Evolutionary conservation across 2,113 vertebrate genomes (phyloP), one percentile per base, ranked within the genome.

Genomic region (Lepisosteus oculatus): DNA sequence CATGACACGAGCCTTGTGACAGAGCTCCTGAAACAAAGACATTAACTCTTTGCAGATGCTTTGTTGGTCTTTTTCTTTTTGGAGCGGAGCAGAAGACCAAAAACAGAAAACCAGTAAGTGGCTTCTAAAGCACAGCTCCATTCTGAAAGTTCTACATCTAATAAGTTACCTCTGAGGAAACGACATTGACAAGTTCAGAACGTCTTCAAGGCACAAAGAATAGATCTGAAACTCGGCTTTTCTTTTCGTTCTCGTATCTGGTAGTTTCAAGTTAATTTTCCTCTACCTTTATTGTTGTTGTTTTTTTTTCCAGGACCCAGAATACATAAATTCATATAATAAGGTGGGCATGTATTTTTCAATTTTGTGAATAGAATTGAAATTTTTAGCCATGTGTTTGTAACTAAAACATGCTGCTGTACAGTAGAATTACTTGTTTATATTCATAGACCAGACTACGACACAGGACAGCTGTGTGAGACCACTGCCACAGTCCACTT

Each of bases 1-100:
- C 87, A 86, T 90, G 90, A 92, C 90, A 85, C 73, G 70, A 51
- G 51, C 73, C 89, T 88, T 87, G 87, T 90, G 90, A 90, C 85
- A 74, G 78, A 54, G 71, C 29, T 65, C 76, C 73, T 69, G 69
- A 80, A 86, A 80, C 74, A 45, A 69, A 65, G 56, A 69, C 61
- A 73, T 80, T 82, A 78, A 80, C 84, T 82, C 71, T 78, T 78
- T 83, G 77, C 77, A 71, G 68, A 47, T 42, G 67, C 73, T 72
- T 76, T 83, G 70, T 76, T 79, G 3, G 17, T 76, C n/a, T 71
- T 69, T 65, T 69, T 7, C 29, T 29, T 29, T 29, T 29, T 29
- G 29, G 29, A 29, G 61, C 44, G 55, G 15, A 68, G 54, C 3
- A 3, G 7, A 66, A 55, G 65, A 66, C 4, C 42, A 47, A 44